Conservation (phyloP, 2,113 vertebrate genomes). For the Myotis lucifugus region DNA sequence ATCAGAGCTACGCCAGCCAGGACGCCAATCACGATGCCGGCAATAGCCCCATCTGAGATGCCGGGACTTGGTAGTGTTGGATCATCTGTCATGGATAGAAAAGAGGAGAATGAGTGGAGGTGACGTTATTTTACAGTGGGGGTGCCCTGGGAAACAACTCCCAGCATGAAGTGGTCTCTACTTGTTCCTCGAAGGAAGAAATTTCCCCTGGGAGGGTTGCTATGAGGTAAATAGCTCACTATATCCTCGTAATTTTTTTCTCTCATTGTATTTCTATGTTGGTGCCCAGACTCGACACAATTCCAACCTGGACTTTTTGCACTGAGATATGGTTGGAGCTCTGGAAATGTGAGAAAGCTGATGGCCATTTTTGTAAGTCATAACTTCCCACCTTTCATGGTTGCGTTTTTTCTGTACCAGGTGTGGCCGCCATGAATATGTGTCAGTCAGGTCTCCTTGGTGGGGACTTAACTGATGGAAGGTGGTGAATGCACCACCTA, state of each 20-base stretch:
- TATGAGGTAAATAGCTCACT: not conserved
- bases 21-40: not conserved
- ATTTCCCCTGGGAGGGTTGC: not conserved
- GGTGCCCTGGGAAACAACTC: not conserved
- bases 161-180: too few species aligned
- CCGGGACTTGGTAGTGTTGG: not conserved
- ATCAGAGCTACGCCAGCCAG: not conserved
- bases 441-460: not conserved
- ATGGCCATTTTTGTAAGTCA: not conserved
- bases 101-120: conserved; percentile 1
- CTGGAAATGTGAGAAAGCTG: not conserved
- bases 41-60: not conserved
- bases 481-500: not conserved
- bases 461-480: too few species aligned
- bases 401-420: not conserved
- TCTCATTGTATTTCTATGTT: not conserved
- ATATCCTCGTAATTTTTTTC: not conserved
- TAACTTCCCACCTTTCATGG: not conserved
- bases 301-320: not conserved
- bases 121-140: not conserved
- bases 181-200: not conserved
- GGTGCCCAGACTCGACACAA: not conserved
- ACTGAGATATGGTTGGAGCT: not conserved
- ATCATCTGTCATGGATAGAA: not conserved
- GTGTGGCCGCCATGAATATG: not conserved